These are phyloP conservation scores for Neoniphon sammara DNA, from an alignment of 2,797 vertebrate species.

Conservation along the genomic window DNA sequence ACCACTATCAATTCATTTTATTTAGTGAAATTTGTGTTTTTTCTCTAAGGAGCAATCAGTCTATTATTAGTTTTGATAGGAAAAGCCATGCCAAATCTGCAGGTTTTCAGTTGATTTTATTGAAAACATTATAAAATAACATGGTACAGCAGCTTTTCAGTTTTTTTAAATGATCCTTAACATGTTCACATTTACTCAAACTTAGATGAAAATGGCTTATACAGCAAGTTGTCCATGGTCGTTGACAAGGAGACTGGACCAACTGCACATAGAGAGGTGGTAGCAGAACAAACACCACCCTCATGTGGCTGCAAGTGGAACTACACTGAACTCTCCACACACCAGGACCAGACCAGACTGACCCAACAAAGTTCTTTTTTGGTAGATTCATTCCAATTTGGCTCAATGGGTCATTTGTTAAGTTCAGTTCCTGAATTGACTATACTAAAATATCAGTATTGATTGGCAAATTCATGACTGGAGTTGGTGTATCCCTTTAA, in stretches of 20 bases:
- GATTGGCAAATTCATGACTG: constrained; percentile 39
- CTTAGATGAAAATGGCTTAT: constrained; percentile 67
- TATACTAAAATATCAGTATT: constrained; percentile 15
- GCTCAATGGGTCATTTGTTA: constrained; percentile 8
- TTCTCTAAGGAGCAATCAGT: too few species aligned
- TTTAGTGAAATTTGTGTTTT: too few species aligned
- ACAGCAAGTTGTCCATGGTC: constrained; percentile 40
- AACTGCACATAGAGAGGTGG: constrained; percentile 24
- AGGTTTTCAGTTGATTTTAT: constrained; percentile 74
- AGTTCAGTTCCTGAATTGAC: constrained; percentile 12
- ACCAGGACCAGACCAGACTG: neutral
- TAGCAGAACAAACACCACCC: constrained; percentile 42
- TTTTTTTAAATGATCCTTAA: constrained; percentile 55
- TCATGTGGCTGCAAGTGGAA: constrained; percentile 53
- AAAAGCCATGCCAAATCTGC: neutral
- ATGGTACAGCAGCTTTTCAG: constrained; percentile 72
- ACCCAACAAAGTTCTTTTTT: neutral
- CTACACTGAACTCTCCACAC: constrained; percentile 23
- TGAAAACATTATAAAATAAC: constrained; percentile 82
- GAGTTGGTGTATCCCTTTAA: constrained; percentile 22
- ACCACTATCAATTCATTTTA: too few species aligned
- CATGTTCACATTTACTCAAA: constrained; percentile 71
- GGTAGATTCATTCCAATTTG: neutral
- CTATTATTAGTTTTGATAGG: too few species aligned
- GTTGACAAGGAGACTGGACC: constrained; percentile 35